Base-by-base conservation (phyloP, 2,113 vertebrate species). In the Istiophorus platypterus region DNA sequence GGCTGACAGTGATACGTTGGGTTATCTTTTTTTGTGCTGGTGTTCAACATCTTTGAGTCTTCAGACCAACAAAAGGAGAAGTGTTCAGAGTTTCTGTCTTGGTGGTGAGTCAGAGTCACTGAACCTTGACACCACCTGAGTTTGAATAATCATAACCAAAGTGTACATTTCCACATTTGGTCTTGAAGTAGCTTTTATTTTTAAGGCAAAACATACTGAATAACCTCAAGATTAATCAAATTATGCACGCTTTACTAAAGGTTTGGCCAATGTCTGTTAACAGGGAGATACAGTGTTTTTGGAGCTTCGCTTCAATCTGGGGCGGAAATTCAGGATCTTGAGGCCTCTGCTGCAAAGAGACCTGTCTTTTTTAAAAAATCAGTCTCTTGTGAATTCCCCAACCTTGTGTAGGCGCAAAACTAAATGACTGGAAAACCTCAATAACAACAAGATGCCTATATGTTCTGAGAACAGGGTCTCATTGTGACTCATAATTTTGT, bases 101-200 rank as follows among this genome's bases (percentile, higher is more conserved):
- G 39, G 73, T 1, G 0, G 51, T 81, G 89, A 87, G 67, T 81
- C 80, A 81, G 49, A 65, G 78, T 83, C 82, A 72, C 11, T 59
- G 34, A 10, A 42, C 5, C 47, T 24, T 17, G n/a, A 76, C 56
- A 58, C 64, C 62, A 76, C 67, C 63, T 58, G 75, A 82, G 56
- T 54, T 5, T 49, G 61, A n/a, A n/a, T n/a, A n/a, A n/a, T n/a
- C n/a, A n/a, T n/a, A n/a, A n/a, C n/a, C n/a, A n/a, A n/a, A n/a
- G n/a, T n/a, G n/a, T n/a, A n/a, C n/a, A n/a, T n/a, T n/a, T n/a
- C n/a, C n/a, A n/a, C n/a, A n/a, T n/a, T n/a, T n/a, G n/a, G n/a
- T n/a, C n/a, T n/a, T n/a, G n/a, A n/a, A n/a, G n/a, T n/a, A n/a
- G n/a, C n/a, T n/a, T n/a, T n/a, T n/a, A n/a, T n/a, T n/a, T 2